A percentile compares a stretch with the other conserved stretches of the same genome.
Conservation (phyloP, 2,797 vertebrate species). For the Nannoperca australis region DNA sequence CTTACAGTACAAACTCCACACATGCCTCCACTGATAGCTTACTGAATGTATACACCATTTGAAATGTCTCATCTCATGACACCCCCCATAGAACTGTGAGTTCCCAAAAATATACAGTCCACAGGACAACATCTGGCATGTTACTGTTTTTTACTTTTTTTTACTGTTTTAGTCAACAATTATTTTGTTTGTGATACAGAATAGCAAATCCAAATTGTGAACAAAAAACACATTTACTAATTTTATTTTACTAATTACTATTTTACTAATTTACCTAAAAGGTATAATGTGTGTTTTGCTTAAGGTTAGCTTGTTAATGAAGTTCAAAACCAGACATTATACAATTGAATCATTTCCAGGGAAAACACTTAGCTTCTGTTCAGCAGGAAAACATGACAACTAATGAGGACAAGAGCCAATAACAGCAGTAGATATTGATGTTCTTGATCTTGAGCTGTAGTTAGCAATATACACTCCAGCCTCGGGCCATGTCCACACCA, state of each 20-base stretch:
- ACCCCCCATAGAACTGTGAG: not conserved
- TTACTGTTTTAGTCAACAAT: not conserved
- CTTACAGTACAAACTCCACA: conserved; percentile 12
- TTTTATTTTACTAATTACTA: no score
- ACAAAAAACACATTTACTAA: not conserved
- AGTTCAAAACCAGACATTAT: not conserved
- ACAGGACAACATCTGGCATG: not conserved
- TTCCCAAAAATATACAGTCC: not conserved
- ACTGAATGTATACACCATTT: conserved; percentile 16
- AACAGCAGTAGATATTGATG: conserved; percentile 59
- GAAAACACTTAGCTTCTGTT: conserved; percentile 43
- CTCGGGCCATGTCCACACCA: conserved; percentile 47
- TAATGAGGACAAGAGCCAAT: conserved; percentile 57
- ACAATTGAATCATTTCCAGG: conserved; percentile 27
- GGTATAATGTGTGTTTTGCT: not conserved
- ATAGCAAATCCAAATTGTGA: not conserved
- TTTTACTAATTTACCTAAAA: not conserved
- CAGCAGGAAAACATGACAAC: conserved; percentile 42
- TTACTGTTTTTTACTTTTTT: not conserved
- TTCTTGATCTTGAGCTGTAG: conserved; percentile 54
- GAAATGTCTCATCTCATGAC: conserved; percentile 24
- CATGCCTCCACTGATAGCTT: not conserved
- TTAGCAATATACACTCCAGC: conserved; percentile 52
- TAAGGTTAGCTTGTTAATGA: not conserved
- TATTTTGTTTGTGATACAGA: not conserved